phyloP scores from a whole-genome alignment of 2,797 vertebrate genomes.

The Odontamblyopus rebecca region DNA sequence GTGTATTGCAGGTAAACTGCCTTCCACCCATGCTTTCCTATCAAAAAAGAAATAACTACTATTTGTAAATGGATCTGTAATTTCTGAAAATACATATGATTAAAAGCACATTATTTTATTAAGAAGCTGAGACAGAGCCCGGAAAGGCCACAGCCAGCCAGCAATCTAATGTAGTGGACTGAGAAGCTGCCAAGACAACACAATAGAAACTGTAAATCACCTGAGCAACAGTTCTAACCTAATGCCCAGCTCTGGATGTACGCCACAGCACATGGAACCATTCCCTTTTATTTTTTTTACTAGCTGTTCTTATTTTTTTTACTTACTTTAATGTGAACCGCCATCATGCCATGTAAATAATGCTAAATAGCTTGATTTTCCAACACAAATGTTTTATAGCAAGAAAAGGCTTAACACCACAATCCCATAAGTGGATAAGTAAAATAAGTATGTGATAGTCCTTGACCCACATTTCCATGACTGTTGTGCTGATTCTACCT shows the following conservation, averaged over 20 bases:
- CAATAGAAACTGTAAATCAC: constrained; percentile 44
- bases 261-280: constrained; percentile 11
- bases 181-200: constrained; percentile 40
- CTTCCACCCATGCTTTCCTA: too few species aligned
- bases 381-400: constrained; percentile 22
- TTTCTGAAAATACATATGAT: too few species aligned
- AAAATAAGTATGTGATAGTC: constrained; percentile 15
- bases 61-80: too few species aligned
- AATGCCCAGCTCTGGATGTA: constrained; percentile 23
- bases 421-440: neutral
- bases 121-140: neutral
- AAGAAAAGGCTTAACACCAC: constrained; percentile 24
- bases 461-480: constrained; percentile 36
- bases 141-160: constrained; percentile 10
- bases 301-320: neutral
- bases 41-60: too few species aligned
- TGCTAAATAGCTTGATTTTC: too few species aligned
- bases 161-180: constrained; percentile 20
- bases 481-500: constrained; percentile 24
- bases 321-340: too few species aligned
- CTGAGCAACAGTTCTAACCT: constrained; percentile 30
- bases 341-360: too few species aligned
- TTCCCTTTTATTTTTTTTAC: constrained; percentile 2
- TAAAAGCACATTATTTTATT: neutral
- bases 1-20: too few species aligned